Conservation (phyloP, 2,888 invertebrate species). For the Aleiodes testaceus region DNA sequence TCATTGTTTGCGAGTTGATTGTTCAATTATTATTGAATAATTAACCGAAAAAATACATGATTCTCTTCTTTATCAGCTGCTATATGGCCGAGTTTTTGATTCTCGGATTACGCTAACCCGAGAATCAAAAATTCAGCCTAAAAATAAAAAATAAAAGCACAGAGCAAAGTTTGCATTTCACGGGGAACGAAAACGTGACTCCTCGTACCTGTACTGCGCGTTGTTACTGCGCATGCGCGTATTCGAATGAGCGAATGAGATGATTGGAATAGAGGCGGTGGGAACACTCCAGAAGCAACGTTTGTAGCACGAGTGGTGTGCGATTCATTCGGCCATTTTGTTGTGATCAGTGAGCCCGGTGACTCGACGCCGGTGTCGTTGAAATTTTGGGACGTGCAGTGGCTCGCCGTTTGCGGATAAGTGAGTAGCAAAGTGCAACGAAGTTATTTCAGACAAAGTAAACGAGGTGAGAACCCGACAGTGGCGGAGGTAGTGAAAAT, state of each 20-base stretch:
- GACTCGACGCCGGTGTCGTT: constrained; percentile 68
- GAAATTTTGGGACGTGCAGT: constrained; percentile 61
- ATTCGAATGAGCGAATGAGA: constrained; percentile 59
- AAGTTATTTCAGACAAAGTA: constrained; percentile 30
- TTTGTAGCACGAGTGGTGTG: constrained; percentile 38
- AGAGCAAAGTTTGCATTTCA: background rate
- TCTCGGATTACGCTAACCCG: no score
- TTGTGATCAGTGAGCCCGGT: constrained; percentile 63
- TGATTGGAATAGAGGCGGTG: background rate
- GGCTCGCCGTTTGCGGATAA: constrained; percentile 62
- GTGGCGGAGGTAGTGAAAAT: constrained; percentile 43
- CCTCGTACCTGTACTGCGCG: constrained; percentile 27
- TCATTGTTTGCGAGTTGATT: no score
- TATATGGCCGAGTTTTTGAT: no score
- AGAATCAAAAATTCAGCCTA: no score
- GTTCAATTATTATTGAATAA: no score
- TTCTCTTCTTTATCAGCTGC: no score
- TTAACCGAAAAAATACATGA: no score
- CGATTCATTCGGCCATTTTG: constrained; percentile 62
- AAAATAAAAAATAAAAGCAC: no score
- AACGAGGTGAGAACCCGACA: constrained; percentile 39
- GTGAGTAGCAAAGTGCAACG: constrained; percentile 35
- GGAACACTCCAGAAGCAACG: constrained; percentile 30
- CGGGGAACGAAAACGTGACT: background rate
- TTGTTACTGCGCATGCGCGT: constrained; percentile 48